These are phyloP conservation scores for Epirrhoe tristata DNA, from an alignment of 2,888 invertebrate genomes.

Conservation along the genomic window DNA sequence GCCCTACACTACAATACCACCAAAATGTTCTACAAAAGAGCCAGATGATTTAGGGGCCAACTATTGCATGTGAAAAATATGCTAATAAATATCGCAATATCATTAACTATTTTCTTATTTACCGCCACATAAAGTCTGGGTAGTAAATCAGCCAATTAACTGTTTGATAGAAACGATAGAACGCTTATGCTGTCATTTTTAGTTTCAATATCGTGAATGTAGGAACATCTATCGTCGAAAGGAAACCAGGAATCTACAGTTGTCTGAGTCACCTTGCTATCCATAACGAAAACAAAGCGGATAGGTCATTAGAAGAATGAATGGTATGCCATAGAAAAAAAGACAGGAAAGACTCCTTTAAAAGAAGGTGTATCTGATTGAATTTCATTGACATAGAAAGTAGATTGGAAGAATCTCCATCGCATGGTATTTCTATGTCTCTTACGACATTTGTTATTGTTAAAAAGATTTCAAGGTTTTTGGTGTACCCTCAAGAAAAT, in stretches of 20 bases:
- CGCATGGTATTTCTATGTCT: background rate
- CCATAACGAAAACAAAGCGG: constrained; percentile 45
- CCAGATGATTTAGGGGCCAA: too few relatives aligned
- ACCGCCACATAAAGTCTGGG: background rate
- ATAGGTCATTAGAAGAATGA: constrained; percentile 47
- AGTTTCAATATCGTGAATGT: background rate
- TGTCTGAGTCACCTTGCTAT: constrained; percentile 38
- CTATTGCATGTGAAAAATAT: too few relatives aligned
- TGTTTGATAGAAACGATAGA: background rate
- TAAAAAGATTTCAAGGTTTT: too few relatives aligned
- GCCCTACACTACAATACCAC: too few relatives aligned
- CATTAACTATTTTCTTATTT: background rate
- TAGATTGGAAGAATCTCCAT: constrained; percentile 15
- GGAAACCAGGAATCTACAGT: constrained; percentile 15
- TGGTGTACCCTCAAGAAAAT: background rate
- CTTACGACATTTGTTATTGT: background rate
- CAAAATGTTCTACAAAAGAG: too few relatives aligned
- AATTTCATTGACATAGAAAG: constrained; percentile 50
- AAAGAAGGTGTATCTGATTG: constrained; percentile 47
- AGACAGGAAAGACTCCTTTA: constrained; percentile 57
- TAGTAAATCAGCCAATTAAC: background rate
- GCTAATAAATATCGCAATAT: too few relatives aligned
- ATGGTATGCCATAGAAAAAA: constrained; percentile 49
- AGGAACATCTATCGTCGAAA: constrained; percentile 1
- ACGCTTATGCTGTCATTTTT: background rate